These are phyloP conservation scores for Argynnis bischoffii DNA, from an alignment of 2,888 invertebrate genomes.

Conservation along the genomic window DNA sequence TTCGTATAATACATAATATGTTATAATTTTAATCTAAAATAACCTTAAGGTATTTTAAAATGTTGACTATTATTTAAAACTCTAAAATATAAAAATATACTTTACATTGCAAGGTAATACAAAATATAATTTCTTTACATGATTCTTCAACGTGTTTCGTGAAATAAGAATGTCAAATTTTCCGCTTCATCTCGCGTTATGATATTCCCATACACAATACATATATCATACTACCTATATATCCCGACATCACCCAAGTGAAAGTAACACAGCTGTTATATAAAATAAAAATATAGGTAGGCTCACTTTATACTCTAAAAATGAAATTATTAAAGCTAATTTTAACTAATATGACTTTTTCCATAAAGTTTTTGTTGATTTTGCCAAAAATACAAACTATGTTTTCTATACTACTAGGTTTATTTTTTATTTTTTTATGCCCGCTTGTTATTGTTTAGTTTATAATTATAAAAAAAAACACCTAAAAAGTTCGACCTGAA, in stretches of 20 bases:
- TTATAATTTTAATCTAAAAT: too few species aligned
- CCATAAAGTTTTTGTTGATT: too few species aligned
- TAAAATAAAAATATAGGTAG: not conserved
- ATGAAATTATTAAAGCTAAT: not conserved
- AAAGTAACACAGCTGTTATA: not conserved
- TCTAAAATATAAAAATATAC: not conserved
- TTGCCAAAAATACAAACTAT: too few species aligned
- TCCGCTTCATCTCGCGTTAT: constrained; percentile 31
- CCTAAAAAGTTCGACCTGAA: too few species aligned
- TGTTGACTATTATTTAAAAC: not conserved
- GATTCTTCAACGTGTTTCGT: constrained; percentile 23
- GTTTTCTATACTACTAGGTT: too few species aligned
- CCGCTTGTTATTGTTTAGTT: too few species aligned
- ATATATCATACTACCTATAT: constrained; percentile 1
- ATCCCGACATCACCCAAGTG: not conserved
- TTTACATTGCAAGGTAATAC: too few species aligned
- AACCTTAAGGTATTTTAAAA: not conserved
- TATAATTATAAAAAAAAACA: too few species aligned
- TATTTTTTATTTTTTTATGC: too few species aligned
- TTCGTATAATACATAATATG: too few species aligned
- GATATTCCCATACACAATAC: constrained; percentile 26
- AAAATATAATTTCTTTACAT: constrained; percentile 25
- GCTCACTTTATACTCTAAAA: not conserved
- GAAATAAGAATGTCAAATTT: constrained; percentile 33
- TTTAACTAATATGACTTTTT: not conserved